Conservation (phyloP, 2,797 vertebrate species). For the Malurus splendens region DNA sequence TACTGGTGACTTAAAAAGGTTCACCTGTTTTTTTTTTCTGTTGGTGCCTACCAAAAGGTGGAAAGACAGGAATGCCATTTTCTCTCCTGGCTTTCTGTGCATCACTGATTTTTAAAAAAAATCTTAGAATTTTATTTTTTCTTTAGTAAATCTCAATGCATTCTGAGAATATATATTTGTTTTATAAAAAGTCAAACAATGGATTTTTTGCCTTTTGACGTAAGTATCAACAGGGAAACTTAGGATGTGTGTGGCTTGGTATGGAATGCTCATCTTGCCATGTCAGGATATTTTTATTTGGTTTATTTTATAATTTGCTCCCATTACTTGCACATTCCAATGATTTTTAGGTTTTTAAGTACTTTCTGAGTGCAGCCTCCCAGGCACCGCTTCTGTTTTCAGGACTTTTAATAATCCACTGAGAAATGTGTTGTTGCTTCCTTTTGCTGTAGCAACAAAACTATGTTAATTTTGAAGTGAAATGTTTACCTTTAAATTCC, state of each 20-base stretch:
- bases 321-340: conserved; percentile 31
- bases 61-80: background rate
- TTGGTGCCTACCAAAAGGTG: background rate
- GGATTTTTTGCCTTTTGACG: background rate
- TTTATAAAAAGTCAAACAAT: background rate
- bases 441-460: conserved; percentile 34
- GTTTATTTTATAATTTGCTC: conserved; percentile 36
- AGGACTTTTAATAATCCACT: conserved; percentile 33
- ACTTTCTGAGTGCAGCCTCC: background rate
- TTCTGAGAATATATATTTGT: background rate
- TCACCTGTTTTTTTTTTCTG: background rate
- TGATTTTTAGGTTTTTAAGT: conserved; percentile 14
- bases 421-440: conserved; percentile 6
- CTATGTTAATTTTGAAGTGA: conserved; percentile 25
- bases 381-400: conserved; percentile 33
- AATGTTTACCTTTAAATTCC: conserved; percentile 36
- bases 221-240: background rate
- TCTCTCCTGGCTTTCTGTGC: background rate
- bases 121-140: background rate
- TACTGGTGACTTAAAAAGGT: background rate
- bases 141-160: background rate
- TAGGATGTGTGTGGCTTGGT: background rate
- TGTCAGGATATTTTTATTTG: conserved; percentile 15
- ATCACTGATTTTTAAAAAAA: background rate
- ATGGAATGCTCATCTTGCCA: background rate